Conservation (phyloP, 2,797 vertebrate genomes). For the Anguilla pacifica region DNA sequence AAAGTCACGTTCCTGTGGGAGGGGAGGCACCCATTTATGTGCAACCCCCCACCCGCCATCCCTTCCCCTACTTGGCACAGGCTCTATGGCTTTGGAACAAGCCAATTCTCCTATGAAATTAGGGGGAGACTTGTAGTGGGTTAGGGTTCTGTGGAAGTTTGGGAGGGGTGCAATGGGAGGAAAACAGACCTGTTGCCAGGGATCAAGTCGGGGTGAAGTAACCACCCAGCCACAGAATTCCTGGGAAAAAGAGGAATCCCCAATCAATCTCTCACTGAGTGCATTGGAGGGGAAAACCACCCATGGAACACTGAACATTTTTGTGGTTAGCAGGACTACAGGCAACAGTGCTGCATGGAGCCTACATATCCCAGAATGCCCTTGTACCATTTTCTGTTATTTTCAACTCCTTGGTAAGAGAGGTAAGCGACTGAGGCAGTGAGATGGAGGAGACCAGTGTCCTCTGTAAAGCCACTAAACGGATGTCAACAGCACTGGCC, state of each 20-base stretch:
- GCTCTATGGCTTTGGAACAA: neutral
- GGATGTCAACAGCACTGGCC: neutral
- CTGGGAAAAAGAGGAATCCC: conserved; percentile 30
- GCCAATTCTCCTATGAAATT: neutral
- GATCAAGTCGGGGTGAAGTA: conserved; percentile 31
- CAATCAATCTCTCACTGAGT: neutral
- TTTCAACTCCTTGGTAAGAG: neutral
- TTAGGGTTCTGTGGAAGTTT: too few species aligned
- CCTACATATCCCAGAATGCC: neutral
- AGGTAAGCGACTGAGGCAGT: neutral
- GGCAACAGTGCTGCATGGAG: neutral
- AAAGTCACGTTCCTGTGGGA: neutral
- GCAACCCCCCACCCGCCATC: neutral
- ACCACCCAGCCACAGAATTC: conserved; percentile 41
- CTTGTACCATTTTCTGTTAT: neutral
- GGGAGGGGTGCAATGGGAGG: neutral
- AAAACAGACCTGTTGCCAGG: conserved; percentile 32
- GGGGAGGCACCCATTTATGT: neutral
- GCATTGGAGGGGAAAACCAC: conserved; percentile 45
- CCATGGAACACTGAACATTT: conserved; percentile 27
- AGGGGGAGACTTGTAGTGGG: too few species aligned
- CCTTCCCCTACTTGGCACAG: neutral
- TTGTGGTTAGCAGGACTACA: neutral
- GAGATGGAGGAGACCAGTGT: neutral
- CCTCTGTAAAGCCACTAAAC: neutral